A percentile compares a stretch with the other conserved stretches of the same genome.
phyloP scores from a whole-genome alignment of 1,140 invertebrate genomes.

The Drosophila bocqueti region DNA sequence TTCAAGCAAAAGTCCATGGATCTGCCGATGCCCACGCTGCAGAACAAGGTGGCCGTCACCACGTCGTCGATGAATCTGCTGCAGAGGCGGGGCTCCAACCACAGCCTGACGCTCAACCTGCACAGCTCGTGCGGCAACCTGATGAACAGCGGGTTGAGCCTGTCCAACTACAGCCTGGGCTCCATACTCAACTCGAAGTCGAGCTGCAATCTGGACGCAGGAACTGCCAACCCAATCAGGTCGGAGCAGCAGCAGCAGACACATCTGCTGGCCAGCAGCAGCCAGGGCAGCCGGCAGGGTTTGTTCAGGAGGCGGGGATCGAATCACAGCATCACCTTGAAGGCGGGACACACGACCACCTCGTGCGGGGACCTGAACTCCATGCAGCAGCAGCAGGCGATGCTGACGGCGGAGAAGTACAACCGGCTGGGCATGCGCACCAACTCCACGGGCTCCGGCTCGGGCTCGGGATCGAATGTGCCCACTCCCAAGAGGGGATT shows the following conservation, averaged over 20 bases:
- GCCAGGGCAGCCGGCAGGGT: conserved; percentile 87
- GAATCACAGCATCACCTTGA: conserved; percentile 93
- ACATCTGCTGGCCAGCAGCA: conserved; percentile 27
- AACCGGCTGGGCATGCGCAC: conserved; percentile 48
- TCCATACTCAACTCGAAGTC: conserved; percentile 76
- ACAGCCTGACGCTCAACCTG: conserved; percentile 91
- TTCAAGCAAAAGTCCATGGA: conserved; percentile 81
- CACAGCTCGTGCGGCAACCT: conserved; percentile 84
- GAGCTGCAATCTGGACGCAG: conserved; percentile 71
- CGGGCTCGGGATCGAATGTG: conserved; percentile 54
- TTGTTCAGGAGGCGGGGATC: conserved; percentile 92
- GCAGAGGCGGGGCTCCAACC: conserved; percentile 94
- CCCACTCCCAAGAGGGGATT: conserved; percentile 87
- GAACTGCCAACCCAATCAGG: conserved; percentile 7
- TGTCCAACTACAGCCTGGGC: conserved; percentile 78
- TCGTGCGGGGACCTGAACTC: conserved; percentile 86
- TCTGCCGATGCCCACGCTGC: conserved; percentile 48
- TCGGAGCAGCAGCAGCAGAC: conserved; percentile 29
- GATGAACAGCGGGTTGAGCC: conserved; percentile 74
- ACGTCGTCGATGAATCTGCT: conserved; percentile 87
- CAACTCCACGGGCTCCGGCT: conserved; percentile 52
- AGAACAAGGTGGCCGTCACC: conserved; percentile 58
- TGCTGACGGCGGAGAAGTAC: conserved; percentile 50
- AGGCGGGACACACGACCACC: conserved; percentile 64
- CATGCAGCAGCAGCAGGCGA: conserved; percentile 67